Base-by-base conservation (phyloP, 2,113 vertebrate genomes). In the Cephalopholis sonnerati region DNA sequence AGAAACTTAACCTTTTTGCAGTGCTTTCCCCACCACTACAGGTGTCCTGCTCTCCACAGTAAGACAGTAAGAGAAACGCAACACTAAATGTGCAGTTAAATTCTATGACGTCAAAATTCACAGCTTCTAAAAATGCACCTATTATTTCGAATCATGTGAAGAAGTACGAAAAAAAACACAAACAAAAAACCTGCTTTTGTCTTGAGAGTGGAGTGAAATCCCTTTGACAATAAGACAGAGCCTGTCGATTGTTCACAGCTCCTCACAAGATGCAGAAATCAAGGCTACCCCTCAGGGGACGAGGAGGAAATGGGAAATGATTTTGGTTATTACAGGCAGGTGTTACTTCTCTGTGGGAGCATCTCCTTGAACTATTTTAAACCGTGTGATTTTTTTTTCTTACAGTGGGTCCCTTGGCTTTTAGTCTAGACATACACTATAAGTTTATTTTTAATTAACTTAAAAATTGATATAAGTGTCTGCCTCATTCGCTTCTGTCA, bases 221-320 rank as follows among this genome's bases (percentile, higher is more conserved):
- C 79, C 39, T 86, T 67, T 63, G 89, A 79, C 83, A 73, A 50
- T 75, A 53, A 64, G 7, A 70, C 18, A 76, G 53, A 74, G 27
- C 7, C 66, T 69, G 74, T 81, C 69, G 29, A 77, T 82, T 72
- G 72, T 69, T 78, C 67, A 53, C 81, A 77, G 69, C 80, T 83
- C 77, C 76, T 82, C 66, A 69, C 80, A 88, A 90, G 89, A 89
- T 61, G 86, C 58, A 79, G 69, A 85, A 91, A 91, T 85, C 79
- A 89, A 90, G 89, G 83, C 84, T 87, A 54, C 2, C 13, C 64
- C 81, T 74, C 77, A 8, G 41, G 81, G 54, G 89, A 57, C 1
- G 5, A 51, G 22, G 73, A 84, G 79, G 90, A 89, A 86, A 86
- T 77, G 78, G 88, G 72, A 90, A 87, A 85, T 91, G 20, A 80